Evolutionary conservation across 2,113 vertebrate genomes (phyloP), one percentile per base, ranked within the genome.

Genomic region (Sander lucioperca): DNA sequence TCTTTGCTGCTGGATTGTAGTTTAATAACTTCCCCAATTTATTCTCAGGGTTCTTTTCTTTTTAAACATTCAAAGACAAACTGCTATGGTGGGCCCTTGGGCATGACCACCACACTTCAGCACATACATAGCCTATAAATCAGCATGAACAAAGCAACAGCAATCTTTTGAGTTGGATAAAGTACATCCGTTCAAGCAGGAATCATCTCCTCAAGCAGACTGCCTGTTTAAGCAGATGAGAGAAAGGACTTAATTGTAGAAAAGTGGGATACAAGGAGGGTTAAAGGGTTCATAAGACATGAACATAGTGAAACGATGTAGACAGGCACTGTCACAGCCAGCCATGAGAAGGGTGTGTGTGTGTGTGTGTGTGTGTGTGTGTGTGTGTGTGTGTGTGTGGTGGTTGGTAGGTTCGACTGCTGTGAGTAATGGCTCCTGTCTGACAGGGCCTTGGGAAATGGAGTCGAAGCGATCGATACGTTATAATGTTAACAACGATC

Each of bases 401-500:
- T 62, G 18, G 66, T 23, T 6, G 61, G 82, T 19, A 59, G 64
- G 80, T 65, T 64, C 88, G 91, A 91, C 92, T 91, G 90, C 91
- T 91, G 82, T 94, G 93, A 95, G 89, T 94, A 95, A 94, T 95
- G 87, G 85, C 92, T 89, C 78, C 80, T 90, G 85, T 82, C 89
- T 84, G 90, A 93, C 88, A 90, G 79, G 74, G 89, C 93, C 91
- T 86, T 91, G 88, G 90, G 93, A 93, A 89, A 91, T 88, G 86
- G 89, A 93, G 86, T 90, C 74, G 53, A 92, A 88, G 57, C 89
- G 81, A 95, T 95, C 94, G 67, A 95, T 95, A 93, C 65, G 86
- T 95, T 93, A 94, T 94, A 94, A 95, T 95, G 94, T 94, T 95
- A 94, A 94, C 93, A 95, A 91, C 93, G 91, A 94, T 93, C 77